Evolutionary conservation across 2,888 invertebrate genomes (phyloP).

Genomic region (Uloborus plumipes): DNA sequence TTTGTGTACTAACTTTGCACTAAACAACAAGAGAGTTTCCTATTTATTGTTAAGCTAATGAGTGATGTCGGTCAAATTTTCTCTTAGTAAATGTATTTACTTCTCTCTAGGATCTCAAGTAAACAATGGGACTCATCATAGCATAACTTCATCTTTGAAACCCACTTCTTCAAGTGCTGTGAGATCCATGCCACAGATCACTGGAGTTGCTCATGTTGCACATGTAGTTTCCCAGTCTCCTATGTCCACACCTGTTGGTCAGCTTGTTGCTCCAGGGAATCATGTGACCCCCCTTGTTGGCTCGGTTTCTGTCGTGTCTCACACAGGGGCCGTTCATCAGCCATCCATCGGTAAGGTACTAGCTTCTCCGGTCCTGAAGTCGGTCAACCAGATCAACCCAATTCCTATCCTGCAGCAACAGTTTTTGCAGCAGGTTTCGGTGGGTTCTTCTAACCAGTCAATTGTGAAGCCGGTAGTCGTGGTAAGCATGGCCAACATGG

Average conservation of each 20-base stretch:
- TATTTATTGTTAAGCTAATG: too few relatives aligned
- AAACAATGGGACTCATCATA: constrained; percentile 55
- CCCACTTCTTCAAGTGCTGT: constrained; percentile 33
- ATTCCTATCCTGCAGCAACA: constrained; percentile 61
- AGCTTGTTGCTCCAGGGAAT: constrained; percentile 43
- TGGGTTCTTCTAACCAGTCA: constrained; percentile 40
- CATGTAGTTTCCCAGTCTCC: constrained; percentile 60
- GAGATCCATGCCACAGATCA: constrained; percentile 46
- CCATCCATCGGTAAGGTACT: constrained; percentile 58
- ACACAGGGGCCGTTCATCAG: constrained; percentile 50
- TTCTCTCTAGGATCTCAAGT: constrained; percentile 47
- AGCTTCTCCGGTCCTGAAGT: constrained; percentile 55
- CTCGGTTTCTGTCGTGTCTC: constrained; percentile 60
- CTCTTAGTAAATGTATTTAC: neutral
- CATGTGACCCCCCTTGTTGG: constrained; percentile 57
- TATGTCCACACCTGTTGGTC: constrained; percentile 49
- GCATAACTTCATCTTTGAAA: constrained; percentile 32
- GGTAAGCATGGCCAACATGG: constrained; percentile 60
- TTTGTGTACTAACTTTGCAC: too few relatives aligned
- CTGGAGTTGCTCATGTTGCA: constrained; percentile 50
- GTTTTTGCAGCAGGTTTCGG: constrained; percentile 59
- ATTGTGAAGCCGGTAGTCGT: constrained; percentile 63
- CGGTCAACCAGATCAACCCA: constrained; percentile 53
- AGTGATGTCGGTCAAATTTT: too few relatives aligned
- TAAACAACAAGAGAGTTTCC: too few relatives aligned